A percentile compares a stretch with the other conserved stretches of the same genome.
Conservation (phyloP, 1,140 invertebrate genomes). For the Drosophila mayri region DNA sequence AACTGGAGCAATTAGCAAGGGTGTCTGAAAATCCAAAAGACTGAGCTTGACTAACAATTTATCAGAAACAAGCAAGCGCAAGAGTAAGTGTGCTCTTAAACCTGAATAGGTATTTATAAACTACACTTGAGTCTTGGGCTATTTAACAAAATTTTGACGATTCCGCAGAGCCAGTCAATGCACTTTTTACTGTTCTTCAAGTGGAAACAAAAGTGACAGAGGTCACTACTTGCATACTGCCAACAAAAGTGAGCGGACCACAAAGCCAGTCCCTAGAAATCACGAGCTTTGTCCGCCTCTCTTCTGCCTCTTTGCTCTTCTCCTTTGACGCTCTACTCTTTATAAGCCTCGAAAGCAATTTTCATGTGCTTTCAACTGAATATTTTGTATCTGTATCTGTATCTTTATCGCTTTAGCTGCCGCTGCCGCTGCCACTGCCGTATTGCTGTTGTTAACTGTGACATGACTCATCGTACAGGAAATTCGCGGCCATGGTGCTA, state of each 20-base stretch:
- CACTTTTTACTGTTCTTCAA: not conserved
- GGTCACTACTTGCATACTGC: slow-evolving; percentile 3
- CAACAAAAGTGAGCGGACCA: slow-evolving; percentile 13
- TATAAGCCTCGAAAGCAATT: slow-evolving; percentile 54
- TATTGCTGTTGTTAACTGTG: slow-evolving; percentile 24
- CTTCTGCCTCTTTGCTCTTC: slow-evolving; percentile 8
- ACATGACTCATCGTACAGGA: slow-evolving; percentile 70
- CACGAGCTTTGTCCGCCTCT: slow-evolving; percentile 45
- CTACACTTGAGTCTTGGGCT: not conserved
- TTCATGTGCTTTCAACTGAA: slow-evolving; percentile 69
- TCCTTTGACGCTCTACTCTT: slow-evolving; percentile 13
- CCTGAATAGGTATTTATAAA: not conserved
- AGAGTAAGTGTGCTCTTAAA: too few relatives aligned
- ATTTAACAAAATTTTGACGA: not conserved
- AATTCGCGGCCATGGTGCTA: slow-evolving; percentile 51
- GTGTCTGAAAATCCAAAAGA: not conserved
- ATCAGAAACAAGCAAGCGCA: not conserved
- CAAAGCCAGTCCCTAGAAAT: slow-evolving; percentile 35
- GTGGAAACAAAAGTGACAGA: slow-evolving; percentile 1
- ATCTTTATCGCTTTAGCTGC: slow-evolving; percentile 64
- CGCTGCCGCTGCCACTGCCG: slow-evolving; percentile 1
- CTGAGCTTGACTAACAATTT: not conserved
- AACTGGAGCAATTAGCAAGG: not conserved
- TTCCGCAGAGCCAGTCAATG: not conserved
- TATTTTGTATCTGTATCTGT: slow-evolving; percentile 49